Percentiles rank a stretch among this genome's conserved stretches.
These are phyloP conservation scores for Tenthredo livida DNA, from an alignment of 2,888 invertebrate species.

Conservation along the genomic window DNA sequence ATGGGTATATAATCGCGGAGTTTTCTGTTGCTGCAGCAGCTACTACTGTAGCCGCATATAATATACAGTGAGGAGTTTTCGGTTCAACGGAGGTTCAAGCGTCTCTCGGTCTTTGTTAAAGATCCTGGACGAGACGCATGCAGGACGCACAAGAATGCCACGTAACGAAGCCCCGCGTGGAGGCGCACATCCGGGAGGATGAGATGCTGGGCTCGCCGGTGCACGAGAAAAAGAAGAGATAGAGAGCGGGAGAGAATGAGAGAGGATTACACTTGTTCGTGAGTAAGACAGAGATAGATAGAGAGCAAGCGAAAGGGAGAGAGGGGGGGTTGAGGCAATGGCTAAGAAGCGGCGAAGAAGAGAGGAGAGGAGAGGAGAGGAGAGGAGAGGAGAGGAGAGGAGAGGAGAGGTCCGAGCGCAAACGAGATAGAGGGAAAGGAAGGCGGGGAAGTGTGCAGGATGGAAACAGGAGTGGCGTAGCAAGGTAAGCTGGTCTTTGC, in stretches of 20 bases:
- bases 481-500: conserved; percentile 80
- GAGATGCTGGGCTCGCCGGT: conserved; percentile 52
- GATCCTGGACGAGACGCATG: conserved; percentile 61
- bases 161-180: conserved; percentile 66
- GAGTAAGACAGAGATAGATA: not conserved
- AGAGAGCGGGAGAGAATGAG: not conserved
- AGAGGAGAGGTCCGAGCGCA: not conserved
- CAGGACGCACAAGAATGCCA: conserved; percentile 68
- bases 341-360: conserved; percentile 6
- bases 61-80: not conserved
- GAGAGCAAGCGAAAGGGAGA: conserved; percentile 54
- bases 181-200: conserved; percentile 67
- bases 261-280: conserved; percentile 3
- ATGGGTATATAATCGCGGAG: not conserved
- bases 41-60: not conserved
- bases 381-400: conserved; percentile 49
- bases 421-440: conserved; percentile 24
- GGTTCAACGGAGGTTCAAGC: conserved; percentile 40
- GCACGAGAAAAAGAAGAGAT: conserved; percentile 48
- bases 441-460: conserved; percentile 64
- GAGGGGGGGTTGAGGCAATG: conserved; percentile 31
- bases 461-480: conserved; percentile 79
- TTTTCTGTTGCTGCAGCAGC: not conserved
- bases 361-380: conserved; percentile 48
- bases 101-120: conserved; percentile 54